Evolutionary conservation across 2,113 vertebrate genomes (phyloP).

Genomic region (Glareola pratincola): DNA sequence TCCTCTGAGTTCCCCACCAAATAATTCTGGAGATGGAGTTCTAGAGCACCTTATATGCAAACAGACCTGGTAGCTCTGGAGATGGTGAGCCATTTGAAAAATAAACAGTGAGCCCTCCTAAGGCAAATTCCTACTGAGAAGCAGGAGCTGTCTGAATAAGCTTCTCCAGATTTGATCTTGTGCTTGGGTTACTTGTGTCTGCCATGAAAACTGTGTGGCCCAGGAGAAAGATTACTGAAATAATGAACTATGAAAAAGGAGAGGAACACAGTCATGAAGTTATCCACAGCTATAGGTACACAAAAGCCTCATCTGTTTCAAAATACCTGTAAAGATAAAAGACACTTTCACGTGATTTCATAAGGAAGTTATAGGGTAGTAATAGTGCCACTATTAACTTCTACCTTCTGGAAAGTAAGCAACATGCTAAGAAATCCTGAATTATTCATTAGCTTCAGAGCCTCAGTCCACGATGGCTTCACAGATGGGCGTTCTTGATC

Average conservation of each 20-base stretch:
- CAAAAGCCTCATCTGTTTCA: background rate
- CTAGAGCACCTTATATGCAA: background rate
- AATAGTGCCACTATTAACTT: background rate
- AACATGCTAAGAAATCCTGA: constrained; percentile 80
- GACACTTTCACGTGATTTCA: background rate
- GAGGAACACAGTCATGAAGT: background rate
- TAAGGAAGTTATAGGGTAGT: background rate
- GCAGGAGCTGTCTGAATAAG: background rate
- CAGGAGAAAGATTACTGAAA: background rate
- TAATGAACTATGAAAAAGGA: background rate
- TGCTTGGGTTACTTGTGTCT: background rate
- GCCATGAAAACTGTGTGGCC: background rate
- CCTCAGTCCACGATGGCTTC: constrained; percentile 81
- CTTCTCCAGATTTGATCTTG: background rate
- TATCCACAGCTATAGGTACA: background rate
- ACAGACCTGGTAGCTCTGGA: background rate
- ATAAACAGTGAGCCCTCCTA: background rate
- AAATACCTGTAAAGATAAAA: background rate
- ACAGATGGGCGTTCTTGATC: constrained; percentile 75
- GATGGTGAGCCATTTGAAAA: background rate
- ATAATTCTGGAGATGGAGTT: background rate
- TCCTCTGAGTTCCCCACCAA: background rate
- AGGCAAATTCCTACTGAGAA: background rate
- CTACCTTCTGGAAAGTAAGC: constrained; percentile 82
- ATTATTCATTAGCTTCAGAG: constrained; percentile 85